Percentiles rank a stretch among this genome's conserved stretches.
Evolutionary conservation across 1,140 invertebrate species (phyloP).

Genomic region (Brachystomella parvula): DNA sequence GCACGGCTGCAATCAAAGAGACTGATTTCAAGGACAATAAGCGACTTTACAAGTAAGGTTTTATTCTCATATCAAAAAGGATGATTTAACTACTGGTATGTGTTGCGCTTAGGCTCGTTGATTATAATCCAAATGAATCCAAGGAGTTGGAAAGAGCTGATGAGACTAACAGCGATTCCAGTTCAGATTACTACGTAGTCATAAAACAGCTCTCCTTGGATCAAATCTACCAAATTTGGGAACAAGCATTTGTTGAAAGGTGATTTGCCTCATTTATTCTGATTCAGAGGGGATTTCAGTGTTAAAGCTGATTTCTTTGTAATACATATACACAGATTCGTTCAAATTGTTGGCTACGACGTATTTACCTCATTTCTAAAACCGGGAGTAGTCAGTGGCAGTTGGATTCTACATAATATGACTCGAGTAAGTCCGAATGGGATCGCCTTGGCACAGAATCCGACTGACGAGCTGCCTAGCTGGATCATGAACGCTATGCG

Average conservation of each 20-base stretch:
- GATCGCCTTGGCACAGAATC: conserved; percentile 15
- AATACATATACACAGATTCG: conserved; percentile 32
- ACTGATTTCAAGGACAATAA: conserved; percentile 38
- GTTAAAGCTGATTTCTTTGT: conserved; percentile 3
- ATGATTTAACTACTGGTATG: no score
- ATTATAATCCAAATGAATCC: no score
- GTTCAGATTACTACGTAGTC: conserved; percentile 24
- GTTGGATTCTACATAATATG: conserved; percentile 45
- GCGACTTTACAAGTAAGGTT: conserved; percentile 30
- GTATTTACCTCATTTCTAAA: conserved; percentile 26
- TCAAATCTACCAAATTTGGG: conserved; percentile 30
- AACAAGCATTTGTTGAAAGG: conserved; percentile 31
- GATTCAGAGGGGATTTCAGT: no score
- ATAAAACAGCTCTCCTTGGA: conserved; percentile 27
- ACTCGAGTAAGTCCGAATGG: conserved; percentile 41
- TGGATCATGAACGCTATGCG: conserved; percentile 50
- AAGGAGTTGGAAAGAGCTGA: no score
- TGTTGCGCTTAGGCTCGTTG: no score
- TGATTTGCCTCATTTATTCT: conserved; percentile 9
- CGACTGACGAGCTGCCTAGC: conserved; percentile 45
- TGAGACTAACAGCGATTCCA: no score
- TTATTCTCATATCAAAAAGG: no score
- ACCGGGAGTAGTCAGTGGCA: conserved; percentile 38
- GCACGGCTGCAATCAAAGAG: conserved; percentile 25
- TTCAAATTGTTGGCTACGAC: conserved; percentile 31